A percentile compares a stretch with the other conserved stretches of the same genome.
These are phyloP conservation scores for Pseudomyrmex flavicornis DNA, from an alignment of 1,140 invertebrate genomes.

Conservation along the genomic window DNA sequence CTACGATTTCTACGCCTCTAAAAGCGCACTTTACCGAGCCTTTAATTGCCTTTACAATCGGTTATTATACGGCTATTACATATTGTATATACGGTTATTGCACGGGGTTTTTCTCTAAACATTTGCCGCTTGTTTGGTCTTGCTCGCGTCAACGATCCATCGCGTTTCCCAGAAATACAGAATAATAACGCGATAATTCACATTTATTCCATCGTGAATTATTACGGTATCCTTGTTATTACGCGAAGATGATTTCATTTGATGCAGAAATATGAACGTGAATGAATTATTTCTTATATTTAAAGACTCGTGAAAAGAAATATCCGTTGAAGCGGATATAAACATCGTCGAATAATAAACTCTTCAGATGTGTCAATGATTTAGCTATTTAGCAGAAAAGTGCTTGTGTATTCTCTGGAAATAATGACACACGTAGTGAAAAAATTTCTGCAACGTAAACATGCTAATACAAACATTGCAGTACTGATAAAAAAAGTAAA, in stretches of 20 bases:
- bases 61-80: constrained; percentile 41
- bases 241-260: constrained; percentile 9
- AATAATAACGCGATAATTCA: constrained; percentile 35
- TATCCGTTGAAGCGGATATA: not conserved
- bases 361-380: not conserved
- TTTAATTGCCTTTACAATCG: constrained; percentile 54
- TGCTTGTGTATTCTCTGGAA: not conserved
- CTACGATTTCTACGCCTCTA: constrained; percentile 53
- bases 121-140: constrained; percentile 29
- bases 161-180: constrained; percentile 29
- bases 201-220: not conserved
- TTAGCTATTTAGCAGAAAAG: not conserved
- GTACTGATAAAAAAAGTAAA: too few species aligned
- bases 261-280: not conserved
- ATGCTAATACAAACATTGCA: not conserved
- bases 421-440: not conserved
- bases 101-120: constrained; percentile 43
- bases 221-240: constrained; percentile 28
- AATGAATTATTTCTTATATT: constrained; percentile 33
- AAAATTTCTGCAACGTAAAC: constrained; percentile 2
- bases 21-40: constrained; percentile 42
- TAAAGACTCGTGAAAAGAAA: constrained; percentile 10
- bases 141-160: constrained; percentile 40
- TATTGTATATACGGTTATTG: not conserved
- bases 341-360: not conserved